Evolutionary conservation across 2,113 vertebrate species (phyloP).

Genomic region (Platysteira castanea): DNA sequence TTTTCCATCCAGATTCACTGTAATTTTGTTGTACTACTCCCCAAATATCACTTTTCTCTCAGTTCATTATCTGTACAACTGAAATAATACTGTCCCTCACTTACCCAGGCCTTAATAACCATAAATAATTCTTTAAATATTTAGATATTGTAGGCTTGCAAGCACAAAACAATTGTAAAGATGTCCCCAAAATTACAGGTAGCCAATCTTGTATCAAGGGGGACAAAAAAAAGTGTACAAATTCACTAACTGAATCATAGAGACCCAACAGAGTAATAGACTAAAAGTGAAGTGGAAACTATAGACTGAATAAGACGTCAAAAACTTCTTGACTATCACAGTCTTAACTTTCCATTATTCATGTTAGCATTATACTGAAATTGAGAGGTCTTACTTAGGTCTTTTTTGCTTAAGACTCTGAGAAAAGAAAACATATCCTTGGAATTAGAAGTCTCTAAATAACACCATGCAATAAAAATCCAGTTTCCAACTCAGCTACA

Average conservation of each 20-base stretch:
- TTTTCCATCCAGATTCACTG: not conserved
- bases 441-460: not conserved
- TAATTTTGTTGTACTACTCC: not conserved
- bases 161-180: not conserved
- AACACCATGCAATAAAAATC: not conserved
- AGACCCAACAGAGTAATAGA: not conserved
- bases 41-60: not conserved
- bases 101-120: not conserved
- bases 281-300: not conserved
- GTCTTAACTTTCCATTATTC: not conserved
- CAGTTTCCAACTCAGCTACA: not conserved
- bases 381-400: not conserved
- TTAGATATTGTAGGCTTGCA: not conserved
- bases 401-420: not conserved
- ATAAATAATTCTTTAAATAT: not conserved
- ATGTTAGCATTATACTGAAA: not conserved
- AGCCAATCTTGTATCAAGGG: not conserved
- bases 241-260: not conserved
- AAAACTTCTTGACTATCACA: not conserved
- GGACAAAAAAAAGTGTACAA: not conserved
- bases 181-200: not conserved
- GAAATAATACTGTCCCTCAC: not conserved
- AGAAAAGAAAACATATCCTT: not conserved
- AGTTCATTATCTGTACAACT: not conserved
- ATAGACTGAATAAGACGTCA: not conserved